These are phyloP conservation scores for Gadopsis bispinosus DNA, from an alignment of 2,797 vertebrate genomes.

Conservation along the genomic window DNA sequence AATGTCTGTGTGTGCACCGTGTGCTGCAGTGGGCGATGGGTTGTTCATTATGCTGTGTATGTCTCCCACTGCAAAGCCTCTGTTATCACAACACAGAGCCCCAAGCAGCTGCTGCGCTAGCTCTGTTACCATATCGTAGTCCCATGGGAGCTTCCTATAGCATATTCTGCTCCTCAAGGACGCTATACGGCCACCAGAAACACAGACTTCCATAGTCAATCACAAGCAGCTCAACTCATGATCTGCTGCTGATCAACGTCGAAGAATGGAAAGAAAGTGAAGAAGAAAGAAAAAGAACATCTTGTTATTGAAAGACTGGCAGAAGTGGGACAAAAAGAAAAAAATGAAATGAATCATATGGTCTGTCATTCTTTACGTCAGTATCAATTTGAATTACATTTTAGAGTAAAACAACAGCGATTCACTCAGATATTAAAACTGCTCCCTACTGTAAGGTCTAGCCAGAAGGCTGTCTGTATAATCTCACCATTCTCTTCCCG, in stretches of 20 bases:
- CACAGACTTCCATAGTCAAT: slow-evolving; percentile 28
- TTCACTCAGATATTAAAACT: slow-evolving; percentile 16
- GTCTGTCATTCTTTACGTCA: background rate
- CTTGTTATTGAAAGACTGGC: background rate
- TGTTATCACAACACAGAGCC: slow-evolving; percentile 74
- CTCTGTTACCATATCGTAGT: slow-evolving; percentile 50
- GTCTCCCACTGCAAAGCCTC: slow-evolving; percentile 72
- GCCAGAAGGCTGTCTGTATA: slow-evolving; percentile 40
- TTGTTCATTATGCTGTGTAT: slow-evolving; percentile 74
- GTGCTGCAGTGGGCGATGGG: slow-evolving; percentile 60
- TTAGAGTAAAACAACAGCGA: slow-evolving; percentile 19
- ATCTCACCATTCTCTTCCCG: slow-evolving; percentile 26
- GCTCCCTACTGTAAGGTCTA: slow-evolving; percentile 26
- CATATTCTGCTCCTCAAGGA: slow-evolving; percentile 59
- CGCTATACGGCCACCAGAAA: slow-evolving; percentile 19
- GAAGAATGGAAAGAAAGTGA: background rate
- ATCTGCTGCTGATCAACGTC: slow-evolving; percentile 11
- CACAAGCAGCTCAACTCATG: slow-evolving; percentile 3
- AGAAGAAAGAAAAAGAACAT: background rate
- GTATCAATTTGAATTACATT: slow-evolving; percentile 14
- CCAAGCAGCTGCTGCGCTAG: slow-evolving; percentile 45
- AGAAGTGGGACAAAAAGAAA: background rate
- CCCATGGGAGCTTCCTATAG: slow-evolving; percentile 55
- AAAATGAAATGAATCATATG: background rate
- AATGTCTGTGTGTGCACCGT: slow-evolving; percentile 11